phyloP scores from a whole-genome alignment of 2,797 vertebrate genomes.

The Adelosebastes latens region DNA sequence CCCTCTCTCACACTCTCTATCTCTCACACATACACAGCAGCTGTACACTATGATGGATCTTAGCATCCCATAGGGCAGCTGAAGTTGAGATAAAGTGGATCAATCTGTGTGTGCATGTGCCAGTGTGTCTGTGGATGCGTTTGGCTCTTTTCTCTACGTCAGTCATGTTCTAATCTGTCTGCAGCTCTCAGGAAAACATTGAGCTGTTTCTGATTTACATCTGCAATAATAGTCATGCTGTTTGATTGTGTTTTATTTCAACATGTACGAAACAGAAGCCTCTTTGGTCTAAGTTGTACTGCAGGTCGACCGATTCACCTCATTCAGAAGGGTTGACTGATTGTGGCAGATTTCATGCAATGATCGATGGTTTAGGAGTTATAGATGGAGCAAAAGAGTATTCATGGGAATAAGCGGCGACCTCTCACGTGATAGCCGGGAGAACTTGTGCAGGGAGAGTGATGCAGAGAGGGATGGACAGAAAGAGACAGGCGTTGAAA shows the following conservation, averaged over 20 bases:
- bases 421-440: slow-evolving; percentile 1
- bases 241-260: slow-evolving; percentile 45
- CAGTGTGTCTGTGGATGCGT: slow-evolving; percentile 12
- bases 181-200: not conserved
- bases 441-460: slow-evolving; percentile 30
- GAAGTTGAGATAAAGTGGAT: slow-evolving; percentile 45
- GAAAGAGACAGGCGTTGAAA: slow-evolving; percentile 69
- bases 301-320: slow-evolving; percentile 4
- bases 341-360: slow-evolving; percentile 8
- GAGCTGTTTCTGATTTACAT: slow-evolving; percentile 38
- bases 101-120: slow-evolving; percentile 30
- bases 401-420: not conserved
- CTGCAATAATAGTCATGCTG: slow-evolving; percentile 5
- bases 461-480: slow-evolving; percentile 62
- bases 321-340: slow-evolving; percentile 12
- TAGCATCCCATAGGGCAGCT: slow-evolving; percentile 11
- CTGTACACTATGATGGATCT: slow-evolving; percentile 38
- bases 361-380: slow-evolving; percentile 22
- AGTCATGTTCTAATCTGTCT: not conserved
- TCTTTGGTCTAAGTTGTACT: not conserved
- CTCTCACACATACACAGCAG: slow-evolving; percentile 19
- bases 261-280: not conserved
- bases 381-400: not conserved
- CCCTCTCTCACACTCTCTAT: not conserved
- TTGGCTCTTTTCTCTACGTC: not conserved